These are phyloP conservation scores for Macquaria ambigua DNA, from an alignment of 2,113 vertebrate genomes.

Conservation along the genomic window DNA sequence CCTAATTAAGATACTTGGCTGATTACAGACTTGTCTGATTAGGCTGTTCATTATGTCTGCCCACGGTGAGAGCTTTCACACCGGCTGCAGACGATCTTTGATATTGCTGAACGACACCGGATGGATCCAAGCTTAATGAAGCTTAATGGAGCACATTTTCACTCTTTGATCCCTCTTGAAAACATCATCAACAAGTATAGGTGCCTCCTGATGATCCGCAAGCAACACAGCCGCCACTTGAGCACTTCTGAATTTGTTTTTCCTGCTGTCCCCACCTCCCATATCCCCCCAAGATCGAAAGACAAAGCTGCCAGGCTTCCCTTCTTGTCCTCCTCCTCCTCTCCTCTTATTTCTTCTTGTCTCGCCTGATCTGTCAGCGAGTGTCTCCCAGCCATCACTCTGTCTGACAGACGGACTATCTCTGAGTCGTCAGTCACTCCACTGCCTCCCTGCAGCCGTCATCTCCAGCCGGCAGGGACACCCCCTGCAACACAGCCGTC, in stretches of 20 bases:
- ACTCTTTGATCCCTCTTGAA: constrained; percentile 43
- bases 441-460: constrained; percentile 58
- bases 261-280: constrained; percentile 38
- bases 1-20: constrained; percentile 66
- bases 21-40: constrained; percentile 65
- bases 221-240: constrained; percentile 5
- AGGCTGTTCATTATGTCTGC: constrained; percentile 49
- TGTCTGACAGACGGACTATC: constrained; percentile 74
- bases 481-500: constrained; percentile 66
- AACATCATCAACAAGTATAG: constrained; percentile 48
- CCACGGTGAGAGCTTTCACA: constrained; percentile 57
- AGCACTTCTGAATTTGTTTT: constrained; percentile 19
- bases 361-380: constrained; percentile 73
- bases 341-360: constrained; percentile 63
- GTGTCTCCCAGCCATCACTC: constrained; percentile 75
- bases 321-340: constrained; percentile 28
- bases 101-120: constrained; percentile 25
- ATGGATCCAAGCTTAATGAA: constrained; percentile 57
- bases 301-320: constrained; percentile 69
- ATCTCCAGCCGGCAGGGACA: constrained; percentile 69
- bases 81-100: constrained; percentile 27
- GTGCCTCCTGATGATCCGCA: constrained; percentile 27
- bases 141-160: constrained; percentile 44
- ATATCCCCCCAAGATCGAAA: constrained; percentile 47
- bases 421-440: constrained; percentile 76